Base-by-base conservation (phyloP, 1,140 invertebrate species). In the Orchestia grillus region DNA sequence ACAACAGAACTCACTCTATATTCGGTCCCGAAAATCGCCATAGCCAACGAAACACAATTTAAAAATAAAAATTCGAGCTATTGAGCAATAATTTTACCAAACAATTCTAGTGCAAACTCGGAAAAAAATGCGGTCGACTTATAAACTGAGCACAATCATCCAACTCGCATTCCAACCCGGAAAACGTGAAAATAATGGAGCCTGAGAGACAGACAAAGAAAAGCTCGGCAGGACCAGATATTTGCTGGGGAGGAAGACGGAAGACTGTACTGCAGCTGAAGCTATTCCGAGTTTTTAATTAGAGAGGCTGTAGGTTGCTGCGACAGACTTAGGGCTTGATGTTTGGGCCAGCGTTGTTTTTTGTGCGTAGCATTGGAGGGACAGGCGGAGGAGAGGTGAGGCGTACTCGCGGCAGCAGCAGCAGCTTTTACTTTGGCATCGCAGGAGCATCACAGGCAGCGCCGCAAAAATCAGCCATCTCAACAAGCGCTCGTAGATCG, bases 401-500 rank as follows among this genome's bases (percentile, higher is more conserved):
- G 62, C 62, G 62, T 77, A 77, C 11, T 77, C 3, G 62, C 11
- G 36, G 62, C 28, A 36, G 15, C 28, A 36, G 62, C 62, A 23
- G 62, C 62, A 36, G 62, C 11, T 36, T n/a, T 28, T 77, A 77
- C 62, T 77, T 3, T 3, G 1, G 36, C 11, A 77, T 77, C 62
- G 11, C 36, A 77, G 15, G 62, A 77, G 36, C 62, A 77, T 77
- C 62, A 77, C 62, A 77, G 62, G 62, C 62, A 77, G 62, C 62
- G 62, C 62, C 28, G 28, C 11, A 77, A 77, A 77, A 77, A 77
- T 15, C 62, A 77, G 88, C 88, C 88, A 91, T 43, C 88, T 91
- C 88, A 91, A 91, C 88, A 91, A 91, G 88, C 41, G 88, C 88
- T 91, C 88, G 88, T 91, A 91, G 88, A 91, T 91, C 88, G 88